Evolutionary conservation across 2,888 invertebrate genomes (phyloP).

Genomic region (Busseola fusca): DNA sequence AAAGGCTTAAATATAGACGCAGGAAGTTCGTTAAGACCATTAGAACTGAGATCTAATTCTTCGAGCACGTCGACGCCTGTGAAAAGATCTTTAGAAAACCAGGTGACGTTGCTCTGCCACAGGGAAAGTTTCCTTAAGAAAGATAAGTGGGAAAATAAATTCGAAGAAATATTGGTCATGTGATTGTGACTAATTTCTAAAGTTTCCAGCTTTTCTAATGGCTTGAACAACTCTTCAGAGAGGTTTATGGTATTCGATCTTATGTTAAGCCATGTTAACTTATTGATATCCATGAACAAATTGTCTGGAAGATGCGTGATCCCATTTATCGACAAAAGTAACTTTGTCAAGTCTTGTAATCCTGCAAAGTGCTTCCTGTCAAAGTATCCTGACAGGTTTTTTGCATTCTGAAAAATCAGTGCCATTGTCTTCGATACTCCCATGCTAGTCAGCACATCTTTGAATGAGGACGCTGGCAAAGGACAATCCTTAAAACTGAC

Average conservation of each 20-base stretch:
- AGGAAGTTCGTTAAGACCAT: conserved; percentile 90
- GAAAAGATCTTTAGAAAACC: conserved; percentile 90
- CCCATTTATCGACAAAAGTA: conserved; percentile 90
- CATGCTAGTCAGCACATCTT: conserved; percentile 82
- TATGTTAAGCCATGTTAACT: conserved; percentile 91
- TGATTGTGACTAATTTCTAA: conserved; percentile 92
- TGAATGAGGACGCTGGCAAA: conserved; percentile 85
- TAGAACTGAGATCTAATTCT: conserved; percentile 91
- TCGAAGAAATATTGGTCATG: conserved; percentile 89
- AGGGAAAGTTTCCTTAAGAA: conserved; percentile 90
- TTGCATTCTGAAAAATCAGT: conserved; percentile 87
- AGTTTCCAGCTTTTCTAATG: conserved; percentile 88
- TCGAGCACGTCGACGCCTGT: conserved; percentile 90
- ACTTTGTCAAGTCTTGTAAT: conserved; percentile 86
- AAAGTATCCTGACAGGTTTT: conserved; percentile 88
- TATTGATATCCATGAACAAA: conserved; percentile 89
- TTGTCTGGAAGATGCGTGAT: conserved; percentile 90
- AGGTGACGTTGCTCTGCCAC: conserved; percentile 91
- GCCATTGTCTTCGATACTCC: conserved; percentile 86
- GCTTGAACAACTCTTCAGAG: conserved; percentile 88
- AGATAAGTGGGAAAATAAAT: conserved; percentile 90
- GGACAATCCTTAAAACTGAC: conserved; percentile 89
- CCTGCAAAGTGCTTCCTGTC: conserved; percentile 89
- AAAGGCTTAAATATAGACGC: conserved; percentile 90
- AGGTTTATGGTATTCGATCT: conserved; percentile 89